A percentile compares a stretch with the other conserved stretches of the same genome.
phyloP scores from a whole-genome alignment of 2,888 invertebrate genomes.

The Sarcophaga variegata region DNA sequence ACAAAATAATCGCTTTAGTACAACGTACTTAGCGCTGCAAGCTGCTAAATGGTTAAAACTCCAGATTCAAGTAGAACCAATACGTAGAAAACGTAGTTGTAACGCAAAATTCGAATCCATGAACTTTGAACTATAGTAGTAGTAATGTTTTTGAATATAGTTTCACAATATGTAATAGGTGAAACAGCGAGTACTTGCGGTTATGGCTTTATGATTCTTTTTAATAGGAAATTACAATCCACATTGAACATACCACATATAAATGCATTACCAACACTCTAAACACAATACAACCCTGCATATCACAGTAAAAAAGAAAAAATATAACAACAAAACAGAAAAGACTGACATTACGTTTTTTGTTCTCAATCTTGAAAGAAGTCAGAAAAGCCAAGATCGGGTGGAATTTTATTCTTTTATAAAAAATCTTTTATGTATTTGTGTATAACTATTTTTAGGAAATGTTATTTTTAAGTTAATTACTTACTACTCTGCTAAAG shows the following conservation, averaged over 20 bases:
- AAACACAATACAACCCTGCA: conserved; percentile 15
- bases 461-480: conserved; percentile 18
- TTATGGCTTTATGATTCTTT: not conserved
- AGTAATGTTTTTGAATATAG: too few relatives aligned
- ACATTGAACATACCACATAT: not conserved
- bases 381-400: conserved; percentile 13
- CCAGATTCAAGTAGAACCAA: too few relatives aligned
- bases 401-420: conserved; percentile 12
- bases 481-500: not conserved
- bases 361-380: conserved; percentile 46
- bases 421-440: conserved; percentile 10
- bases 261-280: not conserved
- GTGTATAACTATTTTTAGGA: conserved; percentile 33
- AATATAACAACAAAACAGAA: conserved; percentile 42
- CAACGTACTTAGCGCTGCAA: too few relatives aligned
- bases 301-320: conserved; percentile 4
- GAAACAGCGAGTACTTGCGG: too few relatives aligned
- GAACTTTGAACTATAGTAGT: too few relatives aligned
- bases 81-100: too few relatives aligned
- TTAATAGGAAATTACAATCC: not conserved
- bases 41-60: too few relatives aligned
- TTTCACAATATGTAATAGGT: too few relatives aligned
- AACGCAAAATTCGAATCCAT: too few relatives aligned
- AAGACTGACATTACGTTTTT: conserved; percentile 53
- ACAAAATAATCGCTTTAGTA: too few relatives aligned